Percentiles rank a stretch among this genome's conserved stretches.
Evolutionary conservation across 1,140 invertebrate genomes (phyloP).

Genomic region (Propsilocerus akamusi): DNA sequence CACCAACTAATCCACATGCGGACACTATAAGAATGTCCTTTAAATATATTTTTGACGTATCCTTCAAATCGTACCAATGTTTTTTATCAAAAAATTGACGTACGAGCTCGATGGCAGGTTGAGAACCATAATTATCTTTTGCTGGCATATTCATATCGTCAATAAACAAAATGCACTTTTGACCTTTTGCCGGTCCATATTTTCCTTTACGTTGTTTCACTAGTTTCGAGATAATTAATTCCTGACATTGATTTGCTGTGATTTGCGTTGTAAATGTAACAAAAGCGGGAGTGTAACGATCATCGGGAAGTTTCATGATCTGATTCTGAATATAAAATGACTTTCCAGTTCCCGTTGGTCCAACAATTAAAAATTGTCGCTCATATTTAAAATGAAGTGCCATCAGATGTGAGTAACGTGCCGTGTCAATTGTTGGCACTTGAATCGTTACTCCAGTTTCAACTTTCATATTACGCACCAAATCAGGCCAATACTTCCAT

Average conservation of each 20-base stretch:
- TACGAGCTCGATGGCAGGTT: slow-evolving; percentile 76
- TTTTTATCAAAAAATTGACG: slow-evolving; percentile 77
- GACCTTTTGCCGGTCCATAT: slow-evolving; percentile 61
- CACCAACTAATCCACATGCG: slow-evolving; percentile 75
- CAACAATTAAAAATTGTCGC: slow-evolving; percentile 59
- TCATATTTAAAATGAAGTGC: slow-evolving; percentile 38
- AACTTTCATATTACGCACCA: slow-evolving; percentile 26
- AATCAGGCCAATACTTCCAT: slow-evolving; percentile 59
- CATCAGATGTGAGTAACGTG: slow-evolving; percentile 51
- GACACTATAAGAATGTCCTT: slow-evolving; percentile 60
- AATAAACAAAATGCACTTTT: slow-evolving; percentile 65
- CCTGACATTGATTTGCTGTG: slow-evolving; percentile 69
- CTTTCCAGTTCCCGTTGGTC: slow-evolving; percentile 86
- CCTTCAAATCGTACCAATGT: slow-evolving; percentile 76
- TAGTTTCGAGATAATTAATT: slow-evolving; percentile 62
- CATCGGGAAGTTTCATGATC: slow-evolving; percentile 53
- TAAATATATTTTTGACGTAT: slow-evolving; percentile 53
- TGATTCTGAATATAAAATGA: slow-evolving; percentile 76
- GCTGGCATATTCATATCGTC: slow-evolving; percentile 89
- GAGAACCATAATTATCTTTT: slow-evolving; percentile 71
- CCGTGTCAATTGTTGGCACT: slow-evolving; percentile 68
- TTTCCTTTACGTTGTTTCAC: slow-evolving; percentile 55
- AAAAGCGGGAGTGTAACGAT: slow-evolving; percentile 57
- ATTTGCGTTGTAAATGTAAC: slow-evolving; percentile 82
- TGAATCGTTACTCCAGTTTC: slow-evolving; percentile 20